A percentile compares a stretch with the other conserved stretches of the same genome.
These are phyloP conservation scores for Brachionus sp. DNA, from an alignment of 1,140 invertebrate species.

Conservation along the genomic window DNA sequence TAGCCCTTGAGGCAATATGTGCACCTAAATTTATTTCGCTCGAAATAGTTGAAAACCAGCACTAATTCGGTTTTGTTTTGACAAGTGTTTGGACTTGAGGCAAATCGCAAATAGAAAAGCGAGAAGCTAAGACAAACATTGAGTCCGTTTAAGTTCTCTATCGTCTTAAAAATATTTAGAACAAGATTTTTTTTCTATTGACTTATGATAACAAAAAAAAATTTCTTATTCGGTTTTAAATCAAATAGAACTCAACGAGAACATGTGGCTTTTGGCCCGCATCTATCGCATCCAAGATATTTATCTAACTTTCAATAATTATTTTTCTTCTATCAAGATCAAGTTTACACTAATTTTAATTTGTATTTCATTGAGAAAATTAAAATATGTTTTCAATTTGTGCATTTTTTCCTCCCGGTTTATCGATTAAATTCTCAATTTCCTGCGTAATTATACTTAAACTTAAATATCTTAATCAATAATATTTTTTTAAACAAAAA, in stretches of 20 bases:
- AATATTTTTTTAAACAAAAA: not conserved
- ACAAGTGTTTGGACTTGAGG: constrained; percentile 29
- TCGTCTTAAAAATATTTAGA: not conserved
- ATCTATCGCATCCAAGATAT: not conserved
- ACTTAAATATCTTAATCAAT: not conserved
- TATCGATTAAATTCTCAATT: not conserved
- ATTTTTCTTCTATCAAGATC: not conserved
- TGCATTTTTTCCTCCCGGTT: not conserved
- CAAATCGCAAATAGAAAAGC: constrained; percentile 14
- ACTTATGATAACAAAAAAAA: not conserved
- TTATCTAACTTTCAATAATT: constrained; percentile 26
- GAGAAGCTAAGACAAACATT: constrained; percentile 25
- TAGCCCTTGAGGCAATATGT: not conserved
- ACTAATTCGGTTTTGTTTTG: constrained; percentile 35
- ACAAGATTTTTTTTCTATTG: not conserved
- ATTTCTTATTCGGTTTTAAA: not conserved
- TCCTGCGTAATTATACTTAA: not conserved
- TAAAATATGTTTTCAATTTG: not conserved
- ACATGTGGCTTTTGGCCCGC: constrained; percentile 1
- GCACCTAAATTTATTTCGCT: not conserved
- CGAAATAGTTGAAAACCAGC: constrained; percentile 17
- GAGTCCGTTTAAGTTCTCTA: not conserved
- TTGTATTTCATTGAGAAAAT: not conserved
- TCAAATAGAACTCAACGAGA: not conserved
- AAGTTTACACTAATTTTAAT: not conserved